Evolutionary conservation across 2,888 invertebrate species (phyloP), one percentile per base, ranked within the genome.

Genomic region (Slavum lentiscoides): DNA sequence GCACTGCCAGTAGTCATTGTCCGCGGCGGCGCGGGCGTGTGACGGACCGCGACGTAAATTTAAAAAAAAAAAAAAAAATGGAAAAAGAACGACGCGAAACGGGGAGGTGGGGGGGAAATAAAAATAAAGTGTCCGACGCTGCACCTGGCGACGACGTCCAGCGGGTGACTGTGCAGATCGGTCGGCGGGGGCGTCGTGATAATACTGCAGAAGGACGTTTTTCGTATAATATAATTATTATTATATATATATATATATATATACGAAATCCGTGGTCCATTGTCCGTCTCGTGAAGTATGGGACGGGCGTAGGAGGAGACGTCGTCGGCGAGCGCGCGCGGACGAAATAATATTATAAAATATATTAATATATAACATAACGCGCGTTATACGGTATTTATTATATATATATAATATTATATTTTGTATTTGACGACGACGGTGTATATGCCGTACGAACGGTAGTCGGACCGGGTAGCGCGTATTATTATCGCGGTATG

Each of bases 201-300:
- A 30, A 30, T 30, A 4, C 30, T 1, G 30, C 49, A 49, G 49
- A 49, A 49, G 49, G 39, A 70, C 58, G 21, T 30, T 70, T 70
- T 21, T 72, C 59, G 43, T 39, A n/a, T n/a, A 43, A 59, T 72
- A 49, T 49, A 61, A 30, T 30, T 30, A 30, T 30, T 30, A 30
- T 30, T 61, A 61, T 19, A 73, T 11, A 49, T 49, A 49, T 49
- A 43, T 72, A 61, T 61, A n/a, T 69, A 58, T 70, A 9, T 43
- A 9, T 43, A 39, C 15, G n/a, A 64, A 62, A 74, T 74, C 30
- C 53, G 30, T 30, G 62, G 53, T 53, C 64, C 64, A 64, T 74
- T 64, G 62, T 74, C 53, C 74, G 74, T 64, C 59, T 23, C n/a
- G 19, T 17, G 21, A 11, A 9, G 53, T 67, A 43, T 30, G 1